Percentiles rank a stretch among this genome's conserved stretches.
phyloP scores from a whole-genome alignment of 2,113 vertebrate species.

The Sterrhoptilus dennistouni region DNA sequence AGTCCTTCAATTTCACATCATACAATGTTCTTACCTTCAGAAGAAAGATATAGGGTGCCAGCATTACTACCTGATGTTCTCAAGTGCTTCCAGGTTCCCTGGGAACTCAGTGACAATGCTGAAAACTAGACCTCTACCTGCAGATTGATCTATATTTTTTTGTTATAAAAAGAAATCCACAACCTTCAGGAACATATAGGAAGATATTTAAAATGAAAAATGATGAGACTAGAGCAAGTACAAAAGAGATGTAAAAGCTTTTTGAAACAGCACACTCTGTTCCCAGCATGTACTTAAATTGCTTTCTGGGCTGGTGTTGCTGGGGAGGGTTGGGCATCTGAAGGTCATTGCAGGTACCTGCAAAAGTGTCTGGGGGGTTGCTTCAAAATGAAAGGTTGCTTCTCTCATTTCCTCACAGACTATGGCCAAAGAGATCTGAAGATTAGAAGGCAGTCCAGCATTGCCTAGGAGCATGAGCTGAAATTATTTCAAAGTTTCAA shows the following conservation, averaged over 20 bases:
- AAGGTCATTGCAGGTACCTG: constrained; percentile 36
- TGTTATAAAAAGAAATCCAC: not conserved
- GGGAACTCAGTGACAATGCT: not conserved
- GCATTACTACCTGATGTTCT: not conserved
- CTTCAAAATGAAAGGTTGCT: constrained; percentile 38
- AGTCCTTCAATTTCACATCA: not conserved
- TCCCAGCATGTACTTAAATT: constrained; percentile 3
- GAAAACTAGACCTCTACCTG: constrained; percentile 3
- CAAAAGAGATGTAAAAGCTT: constrained; percentile 30
- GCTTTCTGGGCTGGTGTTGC: not conserved
- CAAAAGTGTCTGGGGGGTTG: not conserved
- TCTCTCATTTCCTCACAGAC: constrained; percentile 34
- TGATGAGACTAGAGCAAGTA: not conserved
- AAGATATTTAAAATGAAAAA: constrained; percentile 44
- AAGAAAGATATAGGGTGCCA: not conserved
- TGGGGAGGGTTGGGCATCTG: not conserved
- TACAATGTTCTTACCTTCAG: not conserved
- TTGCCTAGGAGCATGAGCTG: not conserved
- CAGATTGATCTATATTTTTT: not conserved
- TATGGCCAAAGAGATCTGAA: constrained; percentile 6
- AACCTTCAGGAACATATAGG: not conserved
- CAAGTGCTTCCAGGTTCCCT: not conserved
- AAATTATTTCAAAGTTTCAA: not conserved
- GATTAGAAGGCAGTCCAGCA: not conserved
- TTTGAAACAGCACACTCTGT: constrained; percentile 31